phyloP scores from a whole-genome alignment of 2,888 invertebrate genomes.

The Amblyjoppa proteus region DNA sequence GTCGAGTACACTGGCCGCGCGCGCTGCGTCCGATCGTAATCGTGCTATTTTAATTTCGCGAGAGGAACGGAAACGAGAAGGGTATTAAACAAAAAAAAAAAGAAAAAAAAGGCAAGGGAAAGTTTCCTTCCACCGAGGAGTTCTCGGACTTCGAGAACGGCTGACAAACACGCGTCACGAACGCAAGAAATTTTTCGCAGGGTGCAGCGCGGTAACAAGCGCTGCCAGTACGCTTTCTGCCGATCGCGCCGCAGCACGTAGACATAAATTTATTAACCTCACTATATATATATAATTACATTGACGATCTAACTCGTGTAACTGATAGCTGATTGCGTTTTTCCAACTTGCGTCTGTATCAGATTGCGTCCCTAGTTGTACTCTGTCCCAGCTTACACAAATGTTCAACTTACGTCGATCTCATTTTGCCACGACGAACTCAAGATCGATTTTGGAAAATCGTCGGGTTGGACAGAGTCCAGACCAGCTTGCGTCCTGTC shows the following conservation, averaged over 20 bases:
- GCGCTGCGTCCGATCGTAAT: slow-evolving; percentile 52
- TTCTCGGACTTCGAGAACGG: slow-evolving; percentile 3
- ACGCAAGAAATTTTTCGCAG: slow-evolving; percentile 1
- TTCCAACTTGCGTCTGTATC: too few relatives aligned
- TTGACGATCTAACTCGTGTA: too few relatives aligned
- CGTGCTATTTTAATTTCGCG: slow-evolving; percentile 57
- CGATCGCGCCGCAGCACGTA: slow-evolving; percentile 7
- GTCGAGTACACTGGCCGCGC: not conserved
- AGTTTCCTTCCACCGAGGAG: slow-evolving; percentile 8
- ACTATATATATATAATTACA: too few relatives aligned
- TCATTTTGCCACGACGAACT: too few relatives aligned
- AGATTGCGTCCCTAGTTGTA: too few relatives aligned
- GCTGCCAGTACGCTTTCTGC: slow-evolving; percentile 45
- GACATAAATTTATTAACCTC: slow-evolving; percentile 24
- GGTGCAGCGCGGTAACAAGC: slow-evolving; percentile 38
- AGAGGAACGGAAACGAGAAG: slow-evolving; percentile 60
- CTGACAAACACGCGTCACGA: slow-evolving; percentile 10
- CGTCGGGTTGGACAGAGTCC: too few relatives aligned
- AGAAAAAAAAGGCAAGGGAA: slow-evolving; percentile 35
- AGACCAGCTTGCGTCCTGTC: too few relatives aligned
- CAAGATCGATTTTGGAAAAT: too few relatives aligned
- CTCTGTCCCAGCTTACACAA: too few relatives aligned
- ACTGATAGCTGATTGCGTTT: too few relatives aligned
- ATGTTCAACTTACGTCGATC: too few relatives aligned
- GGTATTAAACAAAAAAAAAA: slow-evolving; percentile 52